Evolutionary conservation across 1,140 invertebrate genomes (phyloP), one percentile per base, ranked within the genome.

Genomic region (Calephelis nemesis): DNA sequence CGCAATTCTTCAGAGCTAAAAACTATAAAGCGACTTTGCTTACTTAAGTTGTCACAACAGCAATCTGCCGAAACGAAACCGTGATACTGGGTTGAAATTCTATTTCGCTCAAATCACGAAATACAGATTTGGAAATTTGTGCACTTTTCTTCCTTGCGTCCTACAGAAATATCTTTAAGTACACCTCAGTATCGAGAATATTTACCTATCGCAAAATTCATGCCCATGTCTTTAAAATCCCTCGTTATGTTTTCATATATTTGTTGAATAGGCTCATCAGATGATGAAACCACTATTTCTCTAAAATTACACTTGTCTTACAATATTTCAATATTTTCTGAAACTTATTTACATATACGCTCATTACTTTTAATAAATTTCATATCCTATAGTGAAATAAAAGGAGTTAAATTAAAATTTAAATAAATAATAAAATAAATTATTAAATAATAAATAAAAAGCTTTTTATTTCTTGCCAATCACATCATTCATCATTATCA

Each of bases 41-140:
- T 9, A 54, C 19, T 15, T 54, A 15, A 52, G 19, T 54, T 10
- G 50, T 54, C 50, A 54, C 10, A 10, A 54, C 19, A 54, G 50
- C 19, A 19, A 54, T 54, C 50, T 54, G 50, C 50, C 50, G 11
- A 54, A 54, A 54, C 50, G 15, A 54, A 54, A 54, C 50, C 13
- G 15, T 54, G 50, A 54, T 54, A 19, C 13, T 54, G 50, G 50
- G 19, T 15, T 19, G 15, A 15, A 54, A 15, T 54, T 54, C 15
- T 54, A 54, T 54, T 54, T 30, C 50, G 19, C 15, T 54, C 50
- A 54, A 19, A 54, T 54, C 50, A 54, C 50, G 15, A 12, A 54
- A 15, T 54, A 54, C 15, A 54, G 50, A 19, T 54, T 52, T 54
- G 15, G 50, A 19, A 54, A 54, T 54, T 54, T 54, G 50, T 54